Percentiles rank a stretch among this genome's conserved stretches.
Conservation (phyloP, 2,797 vertebrate species). For the Anguilla pacifica region DNA sequence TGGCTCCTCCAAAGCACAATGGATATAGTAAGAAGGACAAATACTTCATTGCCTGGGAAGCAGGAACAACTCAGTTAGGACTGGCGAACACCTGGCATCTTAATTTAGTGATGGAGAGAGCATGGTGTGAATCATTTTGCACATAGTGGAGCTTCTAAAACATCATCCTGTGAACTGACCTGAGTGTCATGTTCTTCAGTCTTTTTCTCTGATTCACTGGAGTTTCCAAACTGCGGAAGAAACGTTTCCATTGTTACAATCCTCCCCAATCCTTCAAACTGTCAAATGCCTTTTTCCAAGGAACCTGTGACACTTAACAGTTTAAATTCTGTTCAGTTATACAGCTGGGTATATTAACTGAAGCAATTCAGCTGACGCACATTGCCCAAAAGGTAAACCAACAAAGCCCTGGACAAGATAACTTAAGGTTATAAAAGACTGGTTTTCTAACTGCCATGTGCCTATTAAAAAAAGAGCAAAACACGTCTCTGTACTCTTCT, state of each 20-base stretch:
- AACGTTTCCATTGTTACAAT: neutral
- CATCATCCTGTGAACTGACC: conserved; percentile 63
- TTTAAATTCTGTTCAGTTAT: neutral
- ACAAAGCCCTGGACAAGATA: neutral
- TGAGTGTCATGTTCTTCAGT: conserved; percentile 87
- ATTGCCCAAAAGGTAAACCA: neutral
- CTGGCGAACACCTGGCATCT: neutral
- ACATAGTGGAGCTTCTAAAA: neutral
- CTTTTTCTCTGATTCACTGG: conserved; percentile 84
- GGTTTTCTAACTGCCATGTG: neutral
- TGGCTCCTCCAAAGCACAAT: conserved; percentile 86
- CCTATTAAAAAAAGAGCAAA: neutral
- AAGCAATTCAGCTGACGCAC: neutral
- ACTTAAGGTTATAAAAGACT: neutral
- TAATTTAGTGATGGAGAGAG: neutral
- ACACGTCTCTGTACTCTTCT: neutral
- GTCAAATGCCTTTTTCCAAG: neutral
- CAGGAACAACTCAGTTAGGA: neutral
- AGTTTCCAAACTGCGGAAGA: conserved; percentile 70
- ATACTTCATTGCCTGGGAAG: conserved; percentile 85
- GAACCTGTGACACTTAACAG: neutral
- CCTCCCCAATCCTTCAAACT: neutral
- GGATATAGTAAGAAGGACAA: conserved; percentile 92
- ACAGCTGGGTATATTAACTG: neutral
- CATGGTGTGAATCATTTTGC: neutral